Conservation (phyloP, 2,888 invertebrate species). For the Heliconius aoede region DNA sequence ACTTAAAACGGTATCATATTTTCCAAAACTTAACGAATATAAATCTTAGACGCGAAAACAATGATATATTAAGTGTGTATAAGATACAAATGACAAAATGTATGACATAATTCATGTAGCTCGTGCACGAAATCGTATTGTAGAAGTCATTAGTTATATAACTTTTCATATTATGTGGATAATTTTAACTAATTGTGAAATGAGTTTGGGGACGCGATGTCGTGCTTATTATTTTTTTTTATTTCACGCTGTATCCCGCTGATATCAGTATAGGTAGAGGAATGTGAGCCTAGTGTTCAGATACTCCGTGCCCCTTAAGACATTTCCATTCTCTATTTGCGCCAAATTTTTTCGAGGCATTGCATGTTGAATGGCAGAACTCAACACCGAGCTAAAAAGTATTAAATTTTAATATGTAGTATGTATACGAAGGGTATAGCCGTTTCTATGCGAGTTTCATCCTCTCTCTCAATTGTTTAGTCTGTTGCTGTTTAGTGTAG, state of each 20-base stretch:
- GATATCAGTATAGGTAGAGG: too few species aligned
- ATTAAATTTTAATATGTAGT: too few species aligned
- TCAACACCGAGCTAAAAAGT: background rate
- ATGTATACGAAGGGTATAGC: too few species aligned
- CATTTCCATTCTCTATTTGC: too few species aligned
- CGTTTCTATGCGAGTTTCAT: background rate
- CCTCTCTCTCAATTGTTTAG: too few species aligned
- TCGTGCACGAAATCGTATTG: conserved; percentile 24
- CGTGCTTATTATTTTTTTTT: background rate
- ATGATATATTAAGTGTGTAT: conserved; percentile 13
- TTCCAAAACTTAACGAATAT: conserved; percentile 1
- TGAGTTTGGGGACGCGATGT: background rate
- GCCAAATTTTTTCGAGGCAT: background rate
- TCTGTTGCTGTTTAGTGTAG: background rate
- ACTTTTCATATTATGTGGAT: conserved; percentile 11
- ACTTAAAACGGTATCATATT: conserved; percentile 17
- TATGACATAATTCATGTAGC: conserved; percentile 19
- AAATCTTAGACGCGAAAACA: conserved; percentile 15
- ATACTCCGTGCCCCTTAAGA: too few species aligned
- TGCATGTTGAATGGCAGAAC: background rate
- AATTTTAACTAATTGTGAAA: background rate
- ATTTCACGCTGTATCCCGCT: too few species aligned
- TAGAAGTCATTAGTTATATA: conserved; percentile 21
- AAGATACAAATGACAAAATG: conserved; percentile 22
- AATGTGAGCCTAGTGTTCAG: too few species aligned